Base-by-base conservation (phyloP, 2,888 invertebrate species). In the Andrena camellia region DNA sequence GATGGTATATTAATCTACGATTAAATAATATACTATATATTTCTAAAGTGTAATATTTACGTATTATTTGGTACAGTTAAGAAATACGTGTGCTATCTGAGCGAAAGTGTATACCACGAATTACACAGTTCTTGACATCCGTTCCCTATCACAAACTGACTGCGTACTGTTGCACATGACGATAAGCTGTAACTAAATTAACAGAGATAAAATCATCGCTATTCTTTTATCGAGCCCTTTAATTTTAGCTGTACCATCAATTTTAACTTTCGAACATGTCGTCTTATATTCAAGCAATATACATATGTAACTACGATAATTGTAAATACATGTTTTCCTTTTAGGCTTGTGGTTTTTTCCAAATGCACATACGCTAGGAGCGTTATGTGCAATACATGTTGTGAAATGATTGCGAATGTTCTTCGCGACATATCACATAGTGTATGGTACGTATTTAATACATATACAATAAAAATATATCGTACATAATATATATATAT, bases 381-480 rank as follows among this genome's bases (percentile, higher is more conserved):
- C 42, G 29, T 72, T 29, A 42, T 29, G 29, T 54, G 48, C 23
- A 33, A 73, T 48, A 33, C 26, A 26, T 33, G 26, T 52, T 29
- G 42, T 59, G 8, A 35, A n/a, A 33, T 48, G 42, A 64, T 57
- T 10, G 2, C 29, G 42, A 54, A 29, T 48, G 29, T 8, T 35
- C 17, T n/a, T 23, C 20, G 54, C 26, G 50, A 59, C 59, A 48
- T 35, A n/a, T 35, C n/a, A 26, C 33, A 31, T 33, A 42, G 31
- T 35, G 20, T 66, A 50, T 42, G 17, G 26, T 29, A 17, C 8
- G 31, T 33, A 33, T 31, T 26, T 31, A n/a, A 60, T 33, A 60
- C 1, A 62, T 62, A 60, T 33, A 33, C 10, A 62, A 62, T 20
- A 62, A n/a, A 62, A 62, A 62, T 62, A 33, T 62, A 29, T 60